Conservation (phyloP, 2,888 invertebrate species). For the Dinocampus coccinellae region DNA sequence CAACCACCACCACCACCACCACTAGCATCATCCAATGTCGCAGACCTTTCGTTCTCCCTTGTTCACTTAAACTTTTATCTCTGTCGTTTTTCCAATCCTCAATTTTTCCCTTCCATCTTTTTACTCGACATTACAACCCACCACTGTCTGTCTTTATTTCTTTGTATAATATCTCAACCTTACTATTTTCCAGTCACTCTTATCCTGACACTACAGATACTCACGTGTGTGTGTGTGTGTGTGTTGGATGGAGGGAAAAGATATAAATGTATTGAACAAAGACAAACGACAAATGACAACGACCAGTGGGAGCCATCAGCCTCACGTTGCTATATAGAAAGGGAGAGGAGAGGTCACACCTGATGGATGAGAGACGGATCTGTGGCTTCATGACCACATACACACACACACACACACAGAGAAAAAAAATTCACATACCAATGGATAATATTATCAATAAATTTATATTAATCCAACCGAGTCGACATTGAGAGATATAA, state of each 20-base stretch:
- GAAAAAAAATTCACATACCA: too few relatives aligned
- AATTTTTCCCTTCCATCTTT: conserved; percentile 10
- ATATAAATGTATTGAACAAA: not conserved
- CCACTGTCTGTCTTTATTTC: not conserved
- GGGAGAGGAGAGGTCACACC: conserved; percentile 60
- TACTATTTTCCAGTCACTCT: conserved; percentile 16
- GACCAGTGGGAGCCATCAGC: conserved; percentile 43
- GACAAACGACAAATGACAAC: conserved; percentile 35
- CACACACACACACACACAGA: too few relatives aligned
- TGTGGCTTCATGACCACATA: conserved; percentile 46
- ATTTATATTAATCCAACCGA: too few relatives aligned
- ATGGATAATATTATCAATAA: too few relatives aligned
- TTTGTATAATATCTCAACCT: not conserved
- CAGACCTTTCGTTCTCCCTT: not conserved
- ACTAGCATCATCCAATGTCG: conserved; percentile 15
- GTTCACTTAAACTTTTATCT: too few relatives aligned
- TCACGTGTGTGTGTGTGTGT: not conserved
- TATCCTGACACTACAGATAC: not conserved
- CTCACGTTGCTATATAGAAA: conserved; percentile 23
- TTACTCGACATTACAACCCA: not conserved
- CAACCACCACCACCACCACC: conserved; percentile 3
- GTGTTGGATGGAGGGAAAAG: not conserved
- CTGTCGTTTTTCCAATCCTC: conserved; percentile 12
- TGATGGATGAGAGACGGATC: conserved; percentile 54
- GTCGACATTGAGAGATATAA: too few relatives aligned